A percentile compares a stretch with the other conserved stretches of the same genome.
Evolutionary conservation across 2,888 invertebrate species (phyloP).

Genomic region (Nemapogon koenigi): DNA sequence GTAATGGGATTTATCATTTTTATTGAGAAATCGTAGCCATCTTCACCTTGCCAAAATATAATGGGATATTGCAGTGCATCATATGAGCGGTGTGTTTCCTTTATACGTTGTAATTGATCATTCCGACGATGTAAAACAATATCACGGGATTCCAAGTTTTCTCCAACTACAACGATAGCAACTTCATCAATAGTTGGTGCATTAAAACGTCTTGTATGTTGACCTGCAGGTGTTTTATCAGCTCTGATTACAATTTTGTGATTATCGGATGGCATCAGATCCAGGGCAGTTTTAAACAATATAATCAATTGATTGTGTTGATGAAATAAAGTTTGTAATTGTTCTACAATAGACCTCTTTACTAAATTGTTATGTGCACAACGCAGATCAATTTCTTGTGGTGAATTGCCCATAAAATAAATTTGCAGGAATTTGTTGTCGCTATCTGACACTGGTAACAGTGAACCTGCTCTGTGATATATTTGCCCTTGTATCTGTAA

Average conservation of each 20-base stretch:
- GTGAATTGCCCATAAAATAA: constrained; percentile 10
- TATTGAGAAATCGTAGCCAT: constrained; percentile 11
- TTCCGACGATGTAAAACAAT: constrained; percentile 16
- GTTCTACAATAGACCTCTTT: neutral
- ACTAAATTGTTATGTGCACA: constrained; percentile 12
- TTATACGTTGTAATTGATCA: constrained; percentile 13
- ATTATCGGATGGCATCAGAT: constrained; percentile 6
- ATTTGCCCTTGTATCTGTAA: constrained; percentile 19
- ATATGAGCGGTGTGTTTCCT: constrained; percentile 21
- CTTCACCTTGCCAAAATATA: constrained; percentile 9
- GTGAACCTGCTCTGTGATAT: neutral
- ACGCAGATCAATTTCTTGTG: too few species aligned
- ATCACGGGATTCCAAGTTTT: constrained; percentile 15
- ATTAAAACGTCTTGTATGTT: constrained; percentile 17
- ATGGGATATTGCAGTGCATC: constrained; percentile 27
- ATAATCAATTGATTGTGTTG: neutral
- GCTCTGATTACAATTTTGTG: constrained; percentile 13
- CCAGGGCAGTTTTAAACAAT: neutral
- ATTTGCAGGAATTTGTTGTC: constrained; percentile 1
- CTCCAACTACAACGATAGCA: constrained; percentile 19
- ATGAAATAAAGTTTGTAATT: constrained; percentile 6
- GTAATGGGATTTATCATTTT: neutral
- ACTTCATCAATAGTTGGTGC: constrained; percentile 20
- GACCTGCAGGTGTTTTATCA: constrained; percentile 11
- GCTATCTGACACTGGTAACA: neutral